phyloP scores from a whole-genome alignment of 2,797 vertebrate species.

The Epinephelus awoara region DNA sequence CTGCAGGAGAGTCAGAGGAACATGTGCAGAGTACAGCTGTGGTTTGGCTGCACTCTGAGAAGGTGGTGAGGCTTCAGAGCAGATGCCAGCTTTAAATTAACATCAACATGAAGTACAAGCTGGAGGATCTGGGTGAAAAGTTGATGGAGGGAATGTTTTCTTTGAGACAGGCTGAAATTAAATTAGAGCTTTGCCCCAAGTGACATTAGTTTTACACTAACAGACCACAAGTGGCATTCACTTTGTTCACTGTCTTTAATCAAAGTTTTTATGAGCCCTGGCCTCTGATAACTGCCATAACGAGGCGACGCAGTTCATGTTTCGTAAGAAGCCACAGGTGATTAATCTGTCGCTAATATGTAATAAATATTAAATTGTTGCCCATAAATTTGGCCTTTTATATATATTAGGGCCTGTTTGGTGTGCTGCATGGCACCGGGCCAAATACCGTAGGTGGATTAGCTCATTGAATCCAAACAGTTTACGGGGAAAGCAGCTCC shows the following conservation, averaged over 20 bases:
- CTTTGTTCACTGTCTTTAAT: conserved; percentile 4
- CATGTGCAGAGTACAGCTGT: conserved; percentile 60
- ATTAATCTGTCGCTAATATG: conserved; percentile 72
- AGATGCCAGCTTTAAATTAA: conserved; percentile 42
- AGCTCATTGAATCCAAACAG: conserved; percentile 88
- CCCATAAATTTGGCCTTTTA: conserved; percentile 50
- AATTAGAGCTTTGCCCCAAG: conserved; percentile 14
- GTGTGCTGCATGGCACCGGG: conserved; percentile 64
- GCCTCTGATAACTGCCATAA: conserved; percentile 40
- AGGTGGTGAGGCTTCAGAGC: conserved; percentile 30
- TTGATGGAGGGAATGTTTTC: conserved; percentile 1
- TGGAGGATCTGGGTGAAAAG: conserved; percentile 1
- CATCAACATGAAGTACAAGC: conserved; percentile 15
- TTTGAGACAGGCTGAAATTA: conserved; percentile 8
- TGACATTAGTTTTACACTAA: conserved; percentile 22
- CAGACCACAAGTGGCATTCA: conserved; percentile 7
- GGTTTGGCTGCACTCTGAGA: conserved; percentile 49
- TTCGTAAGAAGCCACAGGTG: conserved; percentile 66
- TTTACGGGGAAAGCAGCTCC: conserved; percentile 84
- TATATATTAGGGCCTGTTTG: conserved; percentile 64
- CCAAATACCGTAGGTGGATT: conserved; percentile 83
- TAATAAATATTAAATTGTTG: conserved; percentile 83
- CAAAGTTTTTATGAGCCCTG: conserved; percentile 19
- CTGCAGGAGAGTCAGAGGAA: conserved; percentile 41
- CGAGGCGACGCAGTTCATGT: conserved; percentile 37